Percentiles rank a stretch among this genome's conserved stretches.
Conservation (phyloP, 2,888 invertebrate genomes). For the Drosophila picticornis region DNA sequence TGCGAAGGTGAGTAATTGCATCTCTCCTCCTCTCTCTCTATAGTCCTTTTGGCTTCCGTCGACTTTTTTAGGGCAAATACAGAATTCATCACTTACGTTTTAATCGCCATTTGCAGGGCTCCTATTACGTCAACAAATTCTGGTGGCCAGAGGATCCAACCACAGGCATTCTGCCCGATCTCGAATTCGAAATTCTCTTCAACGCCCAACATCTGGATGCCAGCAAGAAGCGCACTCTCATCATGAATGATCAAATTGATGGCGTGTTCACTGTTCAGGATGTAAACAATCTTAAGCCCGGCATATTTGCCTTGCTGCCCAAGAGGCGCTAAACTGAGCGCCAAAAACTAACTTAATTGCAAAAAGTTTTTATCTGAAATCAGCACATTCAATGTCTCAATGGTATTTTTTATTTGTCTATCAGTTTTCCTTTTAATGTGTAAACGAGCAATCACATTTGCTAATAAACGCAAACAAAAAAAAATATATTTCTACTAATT, state of each 20-base stretch:
- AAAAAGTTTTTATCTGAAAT: neutral
- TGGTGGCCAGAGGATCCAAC: slow-evolving; percentile 84
- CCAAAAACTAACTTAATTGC: neutral
- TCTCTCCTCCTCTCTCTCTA: neutral
- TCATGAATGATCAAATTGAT: slow-evolving; percentile 74
- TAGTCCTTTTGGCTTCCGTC: neutral
- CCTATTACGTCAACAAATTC: slow-evolving; percentile 79
- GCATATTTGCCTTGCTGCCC: slow-evolving; percentile 77
- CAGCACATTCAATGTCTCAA: slow-evolving; percentile 54
- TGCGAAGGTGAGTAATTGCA: slow-evolving; percentile 67
- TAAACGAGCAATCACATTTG: slow-evolving; percentile 60
- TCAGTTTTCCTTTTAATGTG: slow-evolving; percentile 18
- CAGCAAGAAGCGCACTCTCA: slow-evolving; percentile 68
- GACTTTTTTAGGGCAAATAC: slow-evolving; percentile 57
- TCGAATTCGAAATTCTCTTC: slow-evolving; percentile 74
- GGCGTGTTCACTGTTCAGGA: slow-evolving; percentile 78
- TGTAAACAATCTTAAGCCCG: slow-evolving; percentile 73
- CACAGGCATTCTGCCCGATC: slow-evolving; percentile 74
- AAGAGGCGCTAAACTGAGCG: slow-evolving; percentile 43
- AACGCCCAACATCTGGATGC: slow-evolving; percentile 72
- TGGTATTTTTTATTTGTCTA: slow-evolving; percentile 57
- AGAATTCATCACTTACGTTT: slow-evolving; percentile 54
- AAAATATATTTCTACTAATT: too few relatives aligned
- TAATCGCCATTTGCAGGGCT: slow-evolving; percentile 78
- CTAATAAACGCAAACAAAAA: slow-evolving; percentile 32